Conservation (phyloP, 2,113 vertebrate species). For the Donacobius atricapilla region DNA sequence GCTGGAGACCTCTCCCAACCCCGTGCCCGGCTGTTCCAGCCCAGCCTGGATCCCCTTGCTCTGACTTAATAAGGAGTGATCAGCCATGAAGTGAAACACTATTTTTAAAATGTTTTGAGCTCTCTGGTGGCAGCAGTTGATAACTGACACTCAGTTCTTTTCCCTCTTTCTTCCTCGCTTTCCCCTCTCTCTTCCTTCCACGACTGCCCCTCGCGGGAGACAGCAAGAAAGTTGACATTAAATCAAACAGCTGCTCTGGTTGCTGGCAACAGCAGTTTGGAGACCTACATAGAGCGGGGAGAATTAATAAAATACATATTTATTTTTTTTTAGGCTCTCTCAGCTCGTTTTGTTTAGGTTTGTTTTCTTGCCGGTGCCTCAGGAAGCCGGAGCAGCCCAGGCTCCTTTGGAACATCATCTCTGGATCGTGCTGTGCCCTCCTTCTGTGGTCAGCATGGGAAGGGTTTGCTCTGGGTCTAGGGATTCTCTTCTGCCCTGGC, state of each 20-base stretch:
- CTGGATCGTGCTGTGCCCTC: neutral
- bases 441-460: neutral
- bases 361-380: neutral
- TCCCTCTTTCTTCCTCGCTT: neutral
- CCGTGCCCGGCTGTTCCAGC: neutral
- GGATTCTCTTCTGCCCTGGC: neutral
- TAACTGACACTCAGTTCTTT: constrained; percentile 10
- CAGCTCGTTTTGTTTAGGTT: constrained; percentile 22
- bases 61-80: constrained; percentile 22
- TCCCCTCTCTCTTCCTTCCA: constrained; percentile 14
- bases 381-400: neutral
- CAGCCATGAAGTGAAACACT: neutral
- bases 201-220: neutral
- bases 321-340: constrained; percentile 20
- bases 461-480: neutral
- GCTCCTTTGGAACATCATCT: neutral
- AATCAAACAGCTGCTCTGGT: constrained; percentile 46
- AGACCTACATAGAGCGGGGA: constrained; percentile 13
- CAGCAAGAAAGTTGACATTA: constrained; percentile 36
- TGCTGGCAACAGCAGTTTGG: constrained; percentile 28
- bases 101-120: neutral
- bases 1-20: neutral
- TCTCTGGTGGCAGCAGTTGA: constrained; percentile 38
- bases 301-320: constrained; percentile 53
- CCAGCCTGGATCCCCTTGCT: neutral